phyloP scores from a whole-genome alignment of 1,140 invertebrate genomes.

The Cephus cinctus region DNA sequence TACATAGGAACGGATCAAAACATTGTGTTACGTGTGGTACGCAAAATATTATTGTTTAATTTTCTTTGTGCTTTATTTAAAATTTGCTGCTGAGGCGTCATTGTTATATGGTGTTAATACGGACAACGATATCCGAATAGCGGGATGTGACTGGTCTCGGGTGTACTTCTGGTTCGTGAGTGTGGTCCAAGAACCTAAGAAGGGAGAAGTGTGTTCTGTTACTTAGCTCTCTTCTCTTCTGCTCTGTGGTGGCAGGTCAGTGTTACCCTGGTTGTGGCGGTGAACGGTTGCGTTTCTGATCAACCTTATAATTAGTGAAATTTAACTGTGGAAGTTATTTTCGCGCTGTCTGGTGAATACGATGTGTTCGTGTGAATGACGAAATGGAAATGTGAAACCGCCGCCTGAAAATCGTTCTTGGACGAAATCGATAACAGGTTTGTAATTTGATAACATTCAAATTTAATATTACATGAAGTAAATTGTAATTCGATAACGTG shows the following conservation, averaged over 20 bases:
- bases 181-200: slow-evolving; percentile 5
- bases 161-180: background rate
- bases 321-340: no score
- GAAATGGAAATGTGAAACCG: no score
- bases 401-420: no score
- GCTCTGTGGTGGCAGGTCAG: slow-evolving; percentile 42
- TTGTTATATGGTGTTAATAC: background rate
- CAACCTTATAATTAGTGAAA: no score
- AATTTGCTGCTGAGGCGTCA: background rate
- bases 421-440: no score
- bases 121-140: background rate
- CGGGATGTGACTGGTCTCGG: background rate
- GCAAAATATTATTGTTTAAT: background rate
- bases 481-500: no score
- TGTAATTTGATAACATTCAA: no score
- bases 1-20: no score
- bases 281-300: slow-evolving; percentile 21
- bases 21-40: slow-evolving; percentile 4
- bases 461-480: no score
- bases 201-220: slow-evolving; percentile 32
- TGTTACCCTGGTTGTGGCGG: slow-evolving; percentile 34
- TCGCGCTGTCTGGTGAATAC: no score
- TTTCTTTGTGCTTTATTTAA: background rate
- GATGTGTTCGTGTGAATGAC: no score
- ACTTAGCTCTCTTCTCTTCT: slow-evolving; percentile 33